Evolutionary conservation across 2,113 vertebrate species (phyloP), one percentile per base, ranked within the genome.

Genomic region (Vanacampus margaritifer): DNA sequence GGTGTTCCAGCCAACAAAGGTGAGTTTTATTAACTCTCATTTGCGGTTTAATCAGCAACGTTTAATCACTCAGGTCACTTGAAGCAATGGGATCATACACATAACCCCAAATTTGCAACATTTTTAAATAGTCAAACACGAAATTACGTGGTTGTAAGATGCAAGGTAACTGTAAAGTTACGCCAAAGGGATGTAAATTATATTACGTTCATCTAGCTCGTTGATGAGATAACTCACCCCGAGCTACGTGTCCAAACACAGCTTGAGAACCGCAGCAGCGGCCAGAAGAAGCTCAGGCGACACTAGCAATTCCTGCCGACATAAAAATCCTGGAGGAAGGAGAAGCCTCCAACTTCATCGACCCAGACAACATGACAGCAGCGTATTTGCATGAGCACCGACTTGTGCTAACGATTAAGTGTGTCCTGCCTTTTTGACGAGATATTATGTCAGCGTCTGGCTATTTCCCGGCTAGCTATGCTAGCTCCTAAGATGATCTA

Each of bases 271-370:
- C 43, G 76, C 75, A 35, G 54, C 51, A 9, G 67, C 26, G 4
- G 75, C 53, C 14, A 69, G 58, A 41, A 59, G 75, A 41, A 59
- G 75, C 72, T 82, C 80, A 76, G 76, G 59, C 70, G 65, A 28
- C 50, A 82, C 80, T 75, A 82, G 72, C 68, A 60, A 71, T 64
- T 75, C 77, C 59, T 66, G 21, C 57, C 61, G 74, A 82, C 71
- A 68, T 61, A 71, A 50, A 68, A 66, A 41, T 62, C 66, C 73
- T 16, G 69, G 61, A 67, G 74, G 74, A 80, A 82, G 74, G 58
- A 79, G 68, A 64, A 69, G 64, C 69, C 80, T 73, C 74, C 78
- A 37, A 37, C 50, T 54, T 35, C 69, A 67, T 28, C 50, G 26
- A 43, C 28, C 43, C 51, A 19, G 54, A 37, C 69, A 71, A 54